A percentile compares a stretch with the other conserved stretches of the same genome.
These are phyloP conservation scores for Acrossocheilus wenchowensis DNA, from an alignment of 2,797 vertebrate genomes.

Conservation along the genomic window DNA sequence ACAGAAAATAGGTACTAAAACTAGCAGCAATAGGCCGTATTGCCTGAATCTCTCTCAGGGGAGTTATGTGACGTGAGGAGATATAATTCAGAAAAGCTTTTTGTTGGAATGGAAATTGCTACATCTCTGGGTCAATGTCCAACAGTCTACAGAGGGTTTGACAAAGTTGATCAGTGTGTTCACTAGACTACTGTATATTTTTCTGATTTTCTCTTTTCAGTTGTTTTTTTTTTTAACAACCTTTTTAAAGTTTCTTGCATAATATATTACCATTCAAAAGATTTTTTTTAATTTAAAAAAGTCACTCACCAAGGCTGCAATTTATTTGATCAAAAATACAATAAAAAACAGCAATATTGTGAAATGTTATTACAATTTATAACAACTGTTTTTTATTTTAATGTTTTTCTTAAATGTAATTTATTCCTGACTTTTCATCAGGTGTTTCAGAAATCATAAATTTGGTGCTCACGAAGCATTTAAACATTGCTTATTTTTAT, in stretches of 20 bases:
- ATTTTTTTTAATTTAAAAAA: no score
- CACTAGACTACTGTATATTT: not conserved
- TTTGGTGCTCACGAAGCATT: not conserved
- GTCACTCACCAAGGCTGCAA: no score
- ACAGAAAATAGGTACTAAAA: constrained; percentile 17
- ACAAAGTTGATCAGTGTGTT: not conserved
- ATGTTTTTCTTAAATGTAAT: not conserved
- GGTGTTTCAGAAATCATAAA: not conserved
- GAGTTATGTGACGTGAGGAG: not conserved
- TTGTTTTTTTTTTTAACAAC: not conserved
- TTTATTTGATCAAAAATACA: not conserved
- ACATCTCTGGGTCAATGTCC: not conserved
- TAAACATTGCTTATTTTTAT: not conserved
- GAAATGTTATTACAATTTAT: not conserved
- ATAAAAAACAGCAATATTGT: not conserved
- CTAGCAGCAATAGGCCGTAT: not conserved
- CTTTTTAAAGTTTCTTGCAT: not conserved
- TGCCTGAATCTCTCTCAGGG: constrained; percentile 23
- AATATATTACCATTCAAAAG: not conserved
- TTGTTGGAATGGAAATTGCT: not conserved
- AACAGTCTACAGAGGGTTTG: not conserved
- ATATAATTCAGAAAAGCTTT: constrained; percentile 4
- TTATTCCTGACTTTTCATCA: not conserved
- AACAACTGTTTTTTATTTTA: not conserved
- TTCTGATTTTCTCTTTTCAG: not conserved